phyloP scores from a whole-genome alignment of 2,113 vertebrate genomes.

The Rhinogobius similis region DNA sequence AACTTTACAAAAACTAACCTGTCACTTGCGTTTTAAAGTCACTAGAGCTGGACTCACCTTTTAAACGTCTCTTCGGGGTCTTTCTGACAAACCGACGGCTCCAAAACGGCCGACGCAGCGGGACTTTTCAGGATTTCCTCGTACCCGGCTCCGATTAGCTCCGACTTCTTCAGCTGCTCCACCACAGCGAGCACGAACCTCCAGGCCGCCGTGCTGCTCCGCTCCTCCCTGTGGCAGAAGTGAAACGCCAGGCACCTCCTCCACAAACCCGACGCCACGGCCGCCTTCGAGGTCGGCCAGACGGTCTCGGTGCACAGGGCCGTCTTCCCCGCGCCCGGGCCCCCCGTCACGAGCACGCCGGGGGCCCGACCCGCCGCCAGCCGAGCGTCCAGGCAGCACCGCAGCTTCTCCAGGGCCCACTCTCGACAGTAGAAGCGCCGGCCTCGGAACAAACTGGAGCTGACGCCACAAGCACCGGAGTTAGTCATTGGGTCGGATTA shows the following conservation, averaged over 20 bases:
- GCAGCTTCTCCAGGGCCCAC: slow-evolving; percentile 82
- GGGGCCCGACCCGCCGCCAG: slow-evolving; percentile 30
- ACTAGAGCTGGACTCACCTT: slow-evolving; percentile 67
- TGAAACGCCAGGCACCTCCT: slow-evolving; percentile 77
- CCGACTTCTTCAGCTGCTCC: slow-evolving; percentile 73
- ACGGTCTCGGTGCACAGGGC: slow-evolving; percentile 76
- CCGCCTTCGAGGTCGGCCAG: slow-evolving; percentile 76
- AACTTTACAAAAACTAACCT: no score
- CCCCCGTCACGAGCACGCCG: slow-evolving; percentile 78
- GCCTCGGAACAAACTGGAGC: slow-evolving; percentile 73
- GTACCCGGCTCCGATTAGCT: slow-evolving; percentile 69
- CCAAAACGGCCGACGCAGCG: slow-evolving; percentile 52
- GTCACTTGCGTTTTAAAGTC: no score
- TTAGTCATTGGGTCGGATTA: slow-evolving; percentile 63
- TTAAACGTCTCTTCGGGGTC: slow-evolving; percentile 80
- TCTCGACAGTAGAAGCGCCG: slow-evolving; percentile 81
- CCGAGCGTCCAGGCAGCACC: slow-evolving; percentile 71
- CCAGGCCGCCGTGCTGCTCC: slow-evolving; percentile 64
- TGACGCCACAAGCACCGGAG: slow-evolving; percentile 35
- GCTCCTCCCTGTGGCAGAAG: slow-evolving; percentile 80
- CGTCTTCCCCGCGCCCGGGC: slow-evolving; percentile 79
- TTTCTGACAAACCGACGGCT: slow-evolving; percentile 67
- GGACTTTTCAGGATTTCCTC: slow-evolving; percentile 52
- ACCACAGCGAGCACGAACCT: slow-evolving; percentile 79
- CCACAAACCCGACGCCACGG: slow-evolving; percentile 58